Percentiles rank a stretch among this genome's conserved stretches.
Evolutionary conservation across 2,888 invertebrate species (phyloP).

Genomic region (Halictus ligatus): DNA sequence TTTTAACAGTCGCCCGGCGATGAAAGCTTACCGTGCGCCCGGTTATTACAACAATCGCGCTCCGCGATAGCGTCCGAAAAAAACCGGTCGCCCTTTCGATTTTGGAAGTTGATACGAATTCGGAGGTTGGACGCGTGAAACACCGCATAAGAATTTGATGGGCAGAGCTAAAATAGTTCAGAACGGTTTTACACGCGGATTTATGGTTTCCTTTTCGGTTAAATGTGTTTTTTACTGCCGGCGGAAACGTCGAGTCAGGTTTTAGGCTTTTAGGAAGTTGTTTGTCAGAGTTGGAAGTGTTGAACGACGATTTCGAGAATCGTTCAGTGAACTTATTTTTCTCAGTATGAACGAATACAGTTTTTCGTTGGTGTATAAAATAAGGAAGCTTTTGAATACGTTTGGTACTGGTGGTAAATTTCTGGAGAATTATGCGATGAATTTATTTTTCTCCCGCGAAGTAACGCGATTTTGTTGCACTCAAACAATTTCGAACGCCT

Average conservation of each 20-base stretch:
- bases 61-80: background rate
- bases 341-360: no score
- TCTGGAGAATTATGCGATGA: no score
- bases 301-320: background rate
- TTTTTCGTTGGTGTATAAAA: no score
- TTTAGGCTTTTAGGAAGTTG: no score
- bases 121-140: background rate
- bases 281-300: no score
- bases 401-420: no score
- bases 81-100: background rate
- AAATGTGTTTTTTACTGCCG: background rate
- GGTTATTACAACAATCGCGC: background rate
- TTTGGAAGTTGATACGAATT: background rate
- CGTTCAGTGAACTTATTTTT: background rate
- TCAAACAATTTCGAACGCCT: no score
- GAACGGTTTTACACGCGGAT: background rate
- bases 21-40: background rate
- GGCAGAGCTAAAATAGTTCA: background rate
- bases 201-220: background rate
- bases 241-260: background rate
- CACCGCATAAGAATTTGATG: background rate
- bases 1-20: background rate
- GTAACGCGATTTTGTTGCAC: no score
- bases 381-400: no score
- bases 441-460: no score